These are phyloP conservation scores for Drosophila funebris DNA, from an alignment of 1,140 invertebrate genomes.

Conservation along the genomic window DNA sequence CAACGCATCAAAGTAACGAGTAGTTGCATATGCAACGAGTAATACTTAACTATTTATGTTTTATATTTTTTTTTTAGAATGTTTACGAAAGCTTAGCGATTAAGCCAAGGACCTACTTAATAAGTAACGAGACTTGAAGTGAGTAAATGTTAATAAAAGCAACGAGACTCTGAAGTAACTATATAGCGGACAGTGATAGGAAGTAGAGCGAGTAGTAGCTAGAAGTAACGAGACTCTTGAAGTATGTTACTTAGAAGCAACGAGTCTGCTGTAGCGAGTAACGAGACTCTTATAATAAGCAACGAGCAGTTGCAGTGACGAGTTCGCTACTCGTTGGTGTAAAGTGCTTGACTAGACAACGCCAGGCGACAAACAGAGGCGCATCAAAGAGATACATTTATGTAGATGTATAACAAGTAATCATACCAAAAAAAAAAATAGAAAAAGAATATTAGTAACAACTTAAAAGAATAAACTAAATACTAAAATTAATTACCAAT, in stretches of 20 bases:
- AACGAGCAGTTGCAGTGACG: background rate
- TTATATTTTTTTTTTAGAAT: no score
- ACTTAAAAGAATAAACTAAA: slow-evolving; percentile 48
- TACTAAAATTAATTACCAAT: slow-evolving; percentile 67
- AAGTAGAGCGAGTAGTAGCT: no score
- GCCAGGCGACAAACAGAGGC: slow-evolving; percentile 24
- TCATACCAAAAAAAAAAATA: slow-evolving; percentile 21
- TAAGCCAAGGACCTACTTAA: no score
- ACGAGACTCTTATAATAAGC: background rate
- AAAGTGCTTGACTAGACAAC: slow-evolving; percentile 28
- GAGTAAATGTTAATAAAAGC: no score
- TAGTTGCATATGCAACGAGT: background rate
- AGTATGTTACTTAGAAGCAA: no score
- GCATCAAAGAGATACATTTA: slow-evolving; percentile 11
- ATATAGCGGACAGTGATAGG: no score
- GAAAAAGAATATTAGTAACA: slow-evolving; percentile 58
- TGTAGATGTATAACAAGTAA: slow-evolving; percentile 30
- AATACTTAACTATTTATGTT: no score
- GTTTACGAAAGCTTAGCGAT: no score
- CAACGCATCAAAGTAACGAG: background rate
- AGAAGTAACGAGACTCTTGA: background rate
- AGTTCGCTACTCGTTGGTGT: background rate
- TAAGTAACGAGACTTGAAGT: no score
- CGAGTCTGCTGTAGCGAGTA: background rate
- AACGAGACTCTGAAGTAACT: no score